A percentile compares a stretch with the other conserved stretches of the same genome.
Conservation (phyloP, 1,140 invertebrate genomes). For the Sarcophaga bullata region DNA sequence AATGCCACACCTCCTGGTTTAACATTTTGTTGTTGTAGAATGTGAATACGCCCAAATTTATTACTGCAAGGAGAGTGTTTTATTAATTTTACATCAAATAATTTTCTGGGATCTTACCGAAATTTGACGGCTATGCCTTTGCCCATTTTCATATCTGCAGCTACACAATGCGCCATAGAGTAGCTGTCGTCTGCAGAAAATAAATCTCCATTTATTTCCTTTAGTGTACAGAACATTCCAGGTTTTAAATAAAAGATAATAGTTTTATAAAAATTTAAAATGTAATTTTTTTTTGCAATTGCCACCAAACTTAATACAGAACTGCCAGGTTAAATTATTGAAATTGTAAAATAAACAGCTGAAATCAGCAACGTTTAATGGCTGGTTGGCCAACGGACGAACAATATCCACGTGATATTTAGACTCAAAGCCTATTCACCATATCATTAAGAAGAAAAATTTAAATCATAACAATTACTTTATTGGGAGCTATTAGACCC, state of each 20-base stretch:
- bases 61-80: constrained; percentile 49
- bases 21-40: constrained; percentile 58
- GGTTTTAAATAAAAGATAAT: neutral
- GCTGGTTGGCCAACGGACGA: too few relatives aligned
- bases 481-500: too few relatives aligned
- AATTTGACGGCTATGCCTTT: constrained; percentile 72
- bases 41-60: constrained; percentile 62
- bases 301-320: too few relatives aligned
- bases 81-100: neutral
- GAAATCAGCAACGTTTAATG: too few relatives aligned
- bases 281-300: neutral
- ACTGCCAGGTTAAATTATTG: too few relatives aligned
- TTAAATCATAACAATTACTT: too few relatives aligned
- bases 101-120: constrained; percentile 44
- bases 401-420: too few relatives aligned
- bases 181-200: constrained; percentile 66
- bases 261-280: neutral
- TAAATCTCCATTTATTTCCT: constrained; percentile 69
- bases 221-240: constrained; percentile 40
- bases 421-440: too few relatives aligned
- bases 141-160: constrained; percentile 69
- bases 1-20: constrained; percentile 69
- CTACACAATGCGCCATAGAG: constrained; percentile 73
- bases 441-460: too few relatives aligned
- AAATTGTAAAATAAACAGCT: too few relatives aligned